Percentiles rank a stretch among this genome's conserved stretches.
Evolutionary conservation across 2,888 invertebrate species (phyloP).

Genomic region (Lissocephala sabroskyi): DNA sequence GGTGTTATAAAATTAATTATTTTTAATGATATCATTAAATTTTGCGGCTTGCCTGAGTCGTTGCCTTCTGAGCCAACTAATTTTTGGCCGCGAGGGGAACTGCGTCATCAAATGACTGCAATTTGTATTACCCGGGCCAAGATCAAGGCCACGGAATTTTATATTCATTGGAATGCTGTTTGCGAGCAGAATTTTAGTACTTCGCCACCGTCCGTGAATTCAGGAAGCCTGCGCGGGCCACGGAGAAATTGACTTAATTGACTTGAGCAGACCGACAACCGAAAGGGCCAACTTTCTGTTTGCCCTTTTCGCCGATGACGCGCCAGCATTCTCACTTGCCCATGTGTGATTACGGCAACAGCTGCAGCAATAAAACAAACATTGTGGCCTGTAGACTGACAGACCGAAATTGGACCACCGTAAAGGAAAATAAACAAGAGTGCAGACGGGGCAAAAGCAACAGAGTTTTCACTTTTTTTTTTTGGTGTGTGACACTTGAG

Average conservation of each 20-base stretch:
- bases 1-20: constrained; percentile 18
- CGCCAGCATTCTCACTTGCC: constrained; percentile 18
- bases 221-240: background rate
- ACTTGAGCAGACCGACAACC: constrained; percentile 6
- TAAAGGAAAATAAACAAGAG: constrained; percentile 54
- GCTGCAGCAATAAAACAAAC: constrained; percentile 62
- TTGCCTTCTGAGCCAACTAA: too few species aligned
- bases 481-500: constrained; percentile 63
- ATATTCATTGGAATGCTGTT: too few species aligned
- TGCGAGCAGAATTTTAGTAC: too few species aligned
- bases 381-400: constrained; percentile 7
- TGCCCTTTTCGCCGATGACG: constrained; percentile 21
- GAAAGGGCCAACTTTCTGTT: constrained; percentile 38
- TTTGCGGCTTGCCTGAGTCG: background rate
- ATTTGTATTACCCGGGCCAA: constrained; percentile 3
- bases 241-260: constrained; percentile 32
- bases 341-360: constrained; percentile 52
- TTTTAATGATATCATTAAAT: constrained; percentile 27
- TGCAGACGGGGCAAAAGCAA: constrained; percentile 15
- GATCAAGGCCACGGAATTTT: constrained; percentile 10
- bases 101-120: constrained; percentile 7
- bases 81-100: too few species aligned
- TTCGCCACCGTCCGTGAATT: too few species aligned
- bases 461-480: constrained; percentile 62
- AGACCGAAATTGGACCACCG: constrained; percentile 61